phyloP scores from a whole-genome alignment of 2,797 vertebrate genomes.

The Hoplostethus atlanticus region DNA sequence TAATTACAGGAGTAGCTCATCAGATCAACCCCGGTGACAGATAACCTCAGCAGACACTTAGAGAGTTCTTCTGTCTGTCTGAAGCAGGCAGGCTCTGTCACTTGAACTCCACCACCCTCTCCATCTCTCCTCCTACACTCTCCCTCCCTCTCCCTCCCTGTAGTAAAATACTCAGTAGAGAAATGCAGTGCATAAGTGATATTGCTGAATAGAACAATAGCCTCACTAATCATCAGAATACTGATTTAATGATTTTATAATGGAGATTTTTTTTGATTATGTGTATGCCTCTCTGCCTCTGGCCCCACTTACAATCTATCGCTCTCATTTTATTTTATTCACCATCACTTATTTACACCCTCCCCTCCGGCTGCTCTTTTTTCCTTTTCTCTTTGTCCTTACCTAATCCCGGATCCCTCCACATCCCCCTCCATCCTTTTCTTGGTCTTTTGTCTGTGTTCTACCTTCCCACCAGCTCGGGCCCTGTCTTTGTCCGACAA shows the following conservation, averaged over 20 bases:
- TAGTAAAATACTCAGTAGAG: conserved; percentile 39
- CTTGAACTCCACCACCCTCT: conserved; percentile 52
- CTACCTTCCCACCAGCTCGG: conserved; percentile 70
- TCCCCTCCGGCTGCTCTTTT: conserved; percentile 23
- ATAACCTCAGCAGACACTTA: conserved; percentile 65
- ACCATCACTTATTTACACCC: conserved; percentile 58
- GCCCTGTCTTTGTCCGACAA: conserved; percentile 78
- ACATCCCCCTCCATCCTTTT: conserved; percentile 8
- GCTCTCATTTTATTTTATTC: conserved; percentile 41
- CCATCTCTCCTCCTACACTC: conserved; percentile 43
- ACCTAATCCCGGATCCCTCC: conserved; percentile 7
- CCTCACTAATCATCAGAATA: conserved; percentile 16
- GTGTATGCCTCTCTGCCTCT: conserved; percentile 27
- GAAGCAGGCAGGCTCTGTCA: conserved; percentile 64
- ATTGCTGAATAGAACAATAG: conserved; percentile 15
- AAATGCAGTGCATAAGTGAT: conserved; percentile 23
- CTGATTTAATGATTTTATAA: conserved; percentile 20
- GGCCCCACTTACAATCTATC: conserved; percentile 7
- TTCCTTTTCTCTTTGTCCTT: conserved; percentile 15
- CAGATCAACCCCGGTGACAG: conserved; percentile 67
- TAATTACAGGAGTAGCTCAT: conserved; percentile 80
- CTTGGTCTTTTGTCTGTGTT: conserved; percentile 48
- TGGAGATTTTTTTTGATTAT: conserved; percentile 13
- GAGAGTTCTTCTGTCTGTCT: conserved; percentile 67
- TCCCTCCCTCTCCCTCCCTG: conserved; percentile 26